These are phyloP conservation scores for Hydractinia echinata DNA, from an alignment of 30 jellyfish, hydroid and myxozoan species.

Conservation along the genomic window DNA sequence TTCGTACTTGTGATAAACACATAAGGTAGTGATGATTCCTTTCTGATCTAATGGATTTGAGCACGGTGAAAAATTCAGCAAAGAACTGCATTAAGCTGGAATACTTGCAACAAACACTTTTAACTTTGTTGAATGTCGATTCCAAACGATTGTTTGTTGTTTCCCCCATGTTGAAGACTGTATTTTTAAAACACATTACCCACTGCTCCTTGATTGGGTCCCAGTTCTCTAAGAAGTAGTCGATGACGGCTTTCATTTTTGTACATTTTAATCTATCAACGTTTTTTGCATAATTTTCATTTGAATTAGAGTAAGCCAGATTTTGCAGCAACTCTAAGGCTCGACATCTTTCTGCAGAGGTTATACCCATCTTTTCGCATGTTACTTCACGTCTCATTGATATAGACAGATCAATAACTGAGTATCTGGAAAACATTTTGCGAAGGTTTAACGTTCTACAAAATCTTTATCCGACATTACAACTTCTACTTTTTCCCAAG, in stretches of 20 bases:
- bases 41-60: no score
- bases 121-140: slow-evolving; percentile 3
- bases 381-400: slow-evolving; percentile 43
- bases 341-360: slow-evolving; percentile 23
- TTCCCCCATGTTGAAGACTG: neutral
- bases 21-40: no score
- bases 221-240: slow-evolving; percentile 35
- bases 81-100: slow-evolving; percentile 13
- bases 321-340: slow-evolving; percentile 25
- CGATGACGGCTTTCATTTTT: no score
- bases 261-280: neutral
- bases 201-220: slow-evolving; percentile 48
- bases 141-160: slow-evolving; percentile 25
- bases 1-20: no score
- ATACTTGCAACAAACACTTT: neutral
- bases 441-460: slow-evolving; percentile 20
- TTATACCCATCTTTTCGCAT: slow-evolving; percentile 44
- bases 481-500: slow-evolving; percentile 28
- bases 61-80: no score
- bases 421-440: slow-evolving; percentile 13
- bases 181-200: slow-evolving; percentile 34
- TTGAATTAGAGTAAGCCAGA: neutral
- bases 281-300: neutral
- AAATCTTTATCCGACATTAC: slow-evolving; percentile 37
- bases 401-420: slow-evolving; percentile 25